These are phyloP conservation scores for Sinentomon sp. DNA, from an alignment of 2,888 invertebrate genomes.

Conservation along the genomic window DNA sequence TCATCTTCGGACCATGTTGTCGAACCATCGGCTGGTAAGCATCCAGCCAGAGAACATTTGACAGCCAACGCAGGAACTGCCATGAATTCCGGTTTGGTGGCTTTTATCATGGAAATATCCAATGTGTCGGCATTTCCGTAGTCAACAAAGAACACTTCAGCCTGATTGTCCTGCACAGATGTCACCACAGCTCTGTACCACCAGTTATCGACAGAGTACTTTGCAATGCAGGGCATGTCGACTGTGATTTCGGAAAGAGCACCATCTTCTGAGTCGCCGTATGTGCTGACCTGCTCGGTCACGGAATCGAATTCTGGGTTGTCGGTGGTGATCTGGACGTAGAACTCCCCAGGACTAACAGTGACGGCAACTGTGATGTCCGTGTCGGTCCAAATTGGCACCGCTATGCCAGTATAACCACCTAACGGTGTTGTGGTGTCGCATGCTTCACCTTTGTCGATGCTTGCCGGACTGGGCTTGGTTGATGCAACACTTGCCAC, in stretches of 20 bases:
- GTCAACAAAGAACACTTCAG: slow-evolving; percentile 40
- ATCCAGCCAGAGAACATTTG: slow-evolving; percentile 32
- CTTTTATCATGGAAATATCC: slow-evolving; percentile 34
- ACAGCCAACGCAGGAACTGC: slow-evolving; percentile 39
- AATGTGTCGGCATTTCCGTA: slow-evolving; percentile 42
- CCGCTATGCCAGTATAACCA: too few species aligned
- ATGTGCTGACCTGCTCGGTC: not conserved
- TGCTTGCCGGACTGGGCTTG: too few species aligned
- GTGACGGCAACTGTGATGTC: slow-evolving; percentile 18
- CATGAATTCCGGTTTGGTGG: slow-evolving; percentile 34
- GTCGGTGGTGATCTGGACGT: slow-evolving; percentile 17
- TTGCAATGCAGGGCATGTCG: too few species aligned
- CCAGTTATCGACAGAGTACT: too few species aligned
- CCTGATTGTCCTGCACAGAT: slow-evolving; percentile 30
- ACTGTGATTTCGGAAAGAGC: not conserved
- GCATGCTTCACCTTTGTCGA: too few species aligned
- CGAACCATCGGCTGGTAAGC: slow-evolving; percentile 24
- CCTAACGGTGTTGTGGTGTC: too few species aligned
- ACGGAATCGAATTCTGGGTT: not conserved
- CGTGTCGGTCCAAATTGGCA: too few species aligned
- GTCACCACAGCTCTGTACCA: slow-evolving; percentile 38
- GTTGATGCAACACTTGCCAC: too few species aligned
- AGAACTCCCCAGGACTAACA: slow-evolving; percentile 19
- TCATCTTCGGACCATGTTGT: slow-evolving; percentile 25
- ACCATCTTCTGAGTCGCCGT: not conserved